Evolutionary conservation across 2,797 vertebrate species (phyloP), one percentile per base, ranked within the genome.

Genomic region (Acanthornis magna): DNA sequence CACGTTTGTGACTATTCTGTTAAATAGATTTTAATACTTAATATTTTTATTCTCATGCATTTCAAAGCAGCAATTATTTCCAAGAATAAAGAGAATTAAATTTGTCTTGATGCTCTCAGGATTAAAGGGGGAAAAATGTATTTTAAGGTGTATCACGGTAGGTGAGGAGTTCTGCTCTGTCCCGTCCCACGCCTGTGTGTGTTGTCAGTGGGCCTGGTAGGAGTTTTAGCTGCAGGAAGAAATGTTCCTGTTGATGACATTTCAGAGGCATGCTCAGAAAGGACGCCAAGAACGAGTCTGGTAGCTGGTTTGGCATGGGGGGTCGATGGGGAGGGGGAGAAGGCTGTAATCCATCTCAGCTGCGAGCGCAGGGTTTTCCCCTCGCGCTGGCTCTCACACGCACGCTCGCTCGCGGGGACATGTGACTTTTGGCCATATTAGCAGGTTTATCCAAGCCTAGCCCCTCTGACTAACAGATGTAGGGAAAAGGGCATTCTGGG

Each of bases 391-490:
- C 91, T 66, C 79, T 32, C 75, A 47, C 86, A 45, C 36, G 30
- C 82, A 32, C 4, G 76, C 95, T 50, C 3, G n/a, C 84, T 93
- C 21, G 2, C 7, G 2, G 77, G 68, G 60, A 47, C 93, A 88
- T 91, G 94, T 90, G 95, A 93, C 95, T 96, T 78, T 63, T 89
- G 95, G 92, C 93, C 95, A 94, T 84, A 82, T 93, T 93, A 94
- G 91, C 94, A 96, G 96, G 89, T 93, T 95, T 92, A 92, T 84
- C 91, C 89, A 81, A 95, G 94, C 83, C 84, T 93, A 91, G 91
- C 89, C 89, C 77, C 88, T 96, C 95, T 95, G 81, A 96, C 96
- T 92, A 97, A 97, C 95, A 97, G 96, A 96, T 97, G 93, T 93
- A 95, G 86, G 93, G 92, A 91, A 96, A 96, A 96, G 94, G 95